Conservation (phyloP, 1,140 invertebrate genomes). For the Xylocopa sonorina region DNA sequence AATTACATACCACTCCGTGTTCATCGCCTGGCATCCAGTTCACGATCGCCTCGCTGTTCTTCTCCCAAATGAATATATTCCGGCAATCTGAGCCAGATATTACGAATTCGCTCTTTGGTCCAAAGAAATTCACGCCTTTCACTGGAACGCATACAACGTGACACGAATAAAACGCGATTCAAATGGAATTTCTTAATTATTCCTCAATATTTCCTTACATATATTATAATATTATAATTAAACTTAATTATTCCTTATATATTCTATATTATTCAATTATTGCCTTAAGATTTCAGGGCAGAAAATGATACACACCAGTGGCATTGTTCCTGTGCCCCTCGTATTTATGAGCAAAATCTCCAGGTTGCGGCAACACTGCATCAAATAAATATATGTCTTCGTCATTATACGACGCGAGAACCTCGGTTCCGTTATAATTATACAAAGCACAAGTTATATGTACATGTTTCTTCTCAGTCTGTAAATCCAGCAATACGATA, state of each 20-base stretch:
- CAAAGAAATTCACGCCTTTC: conserved; percentile 97
- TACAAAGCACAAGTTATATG: conserved; percentile 95
- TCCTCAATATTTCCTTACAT: too few species aligned
- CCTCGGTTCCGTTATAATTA: conserved; percentile 94
- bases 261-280: too few species aligned
- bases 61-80: conserved; percentile 98
- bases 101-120: conserved; percentile 93
- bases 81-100: conserved; percentile 97
- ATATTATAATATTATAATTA: too few species aligned
- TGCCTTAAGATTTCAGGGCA: too few species aligned
- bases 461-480: conserved; percentile 60
- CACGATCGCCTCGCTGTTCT: conserved; percentile 92
- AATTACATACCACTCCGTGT: conserved; percentile 90
- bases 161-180: too few species aligned
- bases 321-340: conserved; percentile 90
- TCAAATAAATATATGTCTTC: conserved; percentile 97
- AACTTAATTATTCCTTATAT: too few species aligned
- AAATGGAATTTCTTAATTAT: too few species aligned
- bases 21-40: conserved; percentile 93
- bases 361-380: conserved; percentile 81
- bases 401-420: conserved; percentile 96
- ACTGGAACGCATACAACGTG: conserved; percentile 82
- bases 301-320: conserved; percentile 81
- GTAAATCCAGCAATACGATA: conserved; percentile 14
- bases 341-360: conserved; percentile 89